Evolutionary conservation across 2,888 invertebrate genomes (phyloP), one percentile per base, ranked within the genome.

Genomic region (Tetanocera ferruginea): DNA sequence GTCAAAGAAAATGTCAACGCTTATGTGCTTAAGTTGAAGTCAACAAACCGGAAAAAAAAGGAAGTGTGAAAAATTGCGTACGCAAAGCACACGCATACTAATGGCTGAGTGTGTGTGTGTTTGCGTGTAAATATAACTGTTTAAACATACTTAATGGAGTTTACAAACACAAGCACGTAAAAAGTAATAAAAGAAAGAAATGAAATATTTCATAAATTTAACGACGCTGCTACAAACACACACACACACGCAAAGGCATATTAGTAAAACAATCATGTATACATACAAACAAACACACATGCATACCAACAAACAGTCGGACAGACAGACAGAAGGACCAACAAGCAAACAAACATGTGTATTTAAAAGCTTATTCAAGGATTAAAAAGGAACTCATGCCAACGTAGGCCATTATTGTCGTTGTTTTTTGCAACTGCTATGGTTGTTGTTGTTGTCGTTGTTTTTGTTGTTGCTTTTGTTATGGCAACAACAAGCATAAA

Each of bases 281-380:
- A 8, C 43, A 43, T 8, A 19, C 3, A 66, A 3, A 37, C 37
- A 66, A n/a, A 66, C 37, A 34, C 25, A 66, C 37, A 19, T 37
- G 34, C 6, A 52, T 14, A 69, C 49, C 5, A 4, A 23, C 67
- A 19, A 5, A 49, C 51, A 25, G 23, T 23, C 28, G 4, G 19
- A 43, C 23, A 69, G 31, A n/a, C 14, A 28, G n/a, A 70, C 70
- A 28, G 4, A 28, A 25, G n/a, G 17, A 52, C 31, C 31, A 19
- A 71, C n/a, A 34, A 71, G 34, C 25, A n/a, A 71, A 71, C 34
- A 17, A 71, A 57, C 71, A 71, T 74, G 73, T 74, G 64, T 64
- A 64, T 60, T 74, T 74, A 64, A 62, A 74, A 64, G 64, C 64
- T 74, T 64, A 74, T 49, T 74, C 73, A 74, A 74, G 73, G 73